Conservation (phyloP, 2,888 invertebrate genomes). For the Acrobasis repandana region DNA sequence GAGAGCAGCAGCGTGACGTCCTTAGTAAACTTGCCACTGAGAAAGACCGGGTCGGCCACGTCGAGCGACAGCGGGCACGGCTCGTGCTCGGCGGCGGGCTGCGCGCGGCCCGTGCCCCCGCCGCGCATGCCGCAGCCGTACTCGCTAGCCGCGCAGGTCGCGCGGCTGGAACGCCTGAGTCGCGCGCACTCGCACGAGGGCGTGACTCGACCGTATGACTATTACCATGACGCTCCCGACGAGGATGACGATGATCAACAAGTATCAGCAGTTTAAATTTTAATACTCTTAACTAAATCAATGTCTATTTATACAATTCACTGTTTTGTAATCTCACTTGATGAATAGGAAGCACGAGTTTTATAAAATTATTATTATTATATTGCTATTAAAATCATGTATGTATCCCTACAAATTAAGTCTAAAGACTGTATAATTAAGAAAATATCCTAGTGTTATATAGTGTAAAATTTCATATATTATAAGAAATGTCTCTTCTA, state of each 20-base stretch:
- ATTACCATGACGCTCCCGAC: constrained; percentile 81
- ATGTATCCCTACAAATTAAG: constrained; percentile 77
- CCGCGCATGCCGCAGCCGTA: constrained; percentile 89
- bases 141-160: constrained; percentile 93
- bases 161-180: constrained; percentile 90
- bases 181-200: constrained; percentile 94
- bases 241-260: constrained; percentile 81
- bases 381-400: constrained; percentile 66
- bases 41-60: constrained; percentile 95
- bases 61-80: constrained; percentile 96
- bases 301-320: constrained; percentile 76
- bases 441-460: constrained; percentile 76
- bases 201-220: constrained; percentile 89
- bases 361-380: constrained; percentile 64
- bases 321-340: constrained; percentile 79
- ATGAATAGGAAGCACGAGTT: constrained; percentile 76
- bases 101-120: constrained; percentile 86
- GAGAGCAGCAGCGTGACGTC: constrained; percentile 98
- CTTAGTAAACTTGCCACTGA: constrained; percentile 92
- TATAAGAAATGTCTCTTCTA: constrained; percentile 68
- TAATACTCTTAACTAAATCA: constrained; percentile 60
- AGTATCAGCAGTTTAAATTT: constrained; percentile 76
- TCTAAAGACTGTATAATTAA: constrained; percentile 82
- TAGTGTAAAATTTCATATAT: constrained; percentile 73
- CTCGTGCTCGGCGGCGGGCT: constrained; percentile 82